Base-by-base conservation (phyloP, 2,888 invertebrate species). In the Tromatobia lineatoria region DNA sequence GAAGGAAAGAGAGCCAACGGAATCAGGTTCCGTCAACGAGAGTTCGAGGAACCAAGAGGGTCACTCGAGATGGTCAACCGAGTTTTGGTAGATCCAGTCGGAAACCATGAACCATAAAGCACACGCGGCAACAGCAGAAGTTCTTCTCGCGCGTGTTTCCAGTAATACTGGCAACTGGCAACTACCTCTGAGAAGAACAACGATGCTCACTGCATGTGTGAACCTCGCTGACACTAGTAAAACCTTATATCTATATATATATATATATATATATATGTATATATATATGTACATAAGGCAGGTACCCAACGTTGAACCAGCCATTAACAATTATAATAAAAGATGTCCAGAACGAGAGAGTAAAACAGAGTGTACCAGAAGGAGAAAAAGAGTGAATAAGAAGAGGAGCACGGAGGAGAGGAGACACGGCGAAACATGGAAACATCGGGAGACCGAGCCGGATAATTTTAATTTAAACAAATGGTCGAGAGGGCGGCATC, bases 401-500 rank as follows among this genome's bases (percentile, higher is more conserved):
- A 87, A 82, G 82, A 78, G 71, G 74, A 70, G 61, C 38, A 75
- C 20, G 29, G 23, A 11, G 45, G 45, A 71, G 29, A 80, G 76
- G 69, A 66, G 66, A 29, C 67, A 74, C 70, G 70, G 70, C 20
- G 59, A 77, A 67, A 78, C 67, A 70, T 61, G 70, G 73, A 69
- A 80, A 66, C 77, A 73, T 69, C 75, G 71, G 64, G 71, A 71
- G 80, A 59, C 59, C 75, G 85, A 82, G 78, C 70, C 76, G 90
- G 91, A 93, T 93, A 92, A 93, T 93, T 93, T 93, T 93, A 93
- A 93, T 94, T 93, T 92, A 93, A 94, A 94, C 93, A 93, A 94
- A 93, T 93, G 93, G 92, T 91, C 91, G 90, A 87, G 90, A 90
- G 93, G 91, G 93, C 93, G 93, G 93, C 93, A 91, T 93, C 93